Conservation (phyloP, 2,113 vertebrate species). For the Zapornia atra region DNA sequence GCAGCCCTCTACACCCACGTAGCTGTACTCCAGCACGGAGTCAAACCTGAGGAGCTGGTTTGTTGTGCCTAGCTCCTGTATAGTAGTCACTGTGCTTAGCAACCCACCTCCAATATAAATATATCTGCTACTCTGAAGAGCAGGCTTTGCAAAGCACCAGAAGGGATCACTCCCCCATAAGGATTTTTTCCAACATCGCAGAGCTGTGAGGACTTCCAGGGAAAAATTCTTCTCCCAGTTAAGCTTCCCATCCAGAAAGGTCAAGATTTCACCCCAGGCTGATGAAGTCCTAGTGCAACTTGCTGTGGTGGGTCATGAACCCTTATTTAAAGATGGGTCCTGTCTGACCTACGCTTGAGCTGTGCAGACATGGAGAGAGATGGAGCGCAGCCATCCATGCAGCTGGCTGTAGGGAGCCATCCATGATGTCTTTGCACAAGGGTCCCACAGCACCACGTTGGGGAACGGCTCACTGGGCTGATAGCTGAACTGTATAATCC, state of each 20-base stretch:
- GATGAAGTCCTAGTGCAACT: not conserved
- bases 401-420: not conserved
- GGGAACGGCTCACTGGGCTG: not conserved
- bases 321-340: not conserved
- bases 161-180: conserved; percentile 61
- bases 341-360: not conserved
- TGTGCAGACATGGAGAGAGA: not conserved
- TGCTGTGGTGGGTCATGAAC: not conserved
- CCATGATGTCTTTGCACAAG: not conserved
- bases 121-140: conserved; percentile 49
- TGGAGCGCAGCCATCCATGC: not conserved
- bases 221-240: not conserved
- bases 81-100: conserved; percentile 48
- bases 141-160: conserved; percentile 50
- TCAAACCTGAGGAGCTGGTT: conserved; percentile 32
- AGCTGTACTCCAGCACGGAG: not conserved
- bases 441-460: accelerated
- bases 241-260: not conserved
- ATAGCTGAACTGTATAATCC: not conserved
- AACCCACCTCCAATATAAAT: conserved; percentile 62
- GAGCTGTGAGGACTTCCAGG: not conserved
- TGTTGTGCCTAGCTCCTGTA: conserved; percentile 58
- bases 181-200: conserved; percentile 22
- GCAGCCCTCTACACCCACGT: not conserved
- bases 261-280: not conserved